Conservation (phyloP, 64 coral and sea anemone species). For the Pachyseris speciosa region DNA sequence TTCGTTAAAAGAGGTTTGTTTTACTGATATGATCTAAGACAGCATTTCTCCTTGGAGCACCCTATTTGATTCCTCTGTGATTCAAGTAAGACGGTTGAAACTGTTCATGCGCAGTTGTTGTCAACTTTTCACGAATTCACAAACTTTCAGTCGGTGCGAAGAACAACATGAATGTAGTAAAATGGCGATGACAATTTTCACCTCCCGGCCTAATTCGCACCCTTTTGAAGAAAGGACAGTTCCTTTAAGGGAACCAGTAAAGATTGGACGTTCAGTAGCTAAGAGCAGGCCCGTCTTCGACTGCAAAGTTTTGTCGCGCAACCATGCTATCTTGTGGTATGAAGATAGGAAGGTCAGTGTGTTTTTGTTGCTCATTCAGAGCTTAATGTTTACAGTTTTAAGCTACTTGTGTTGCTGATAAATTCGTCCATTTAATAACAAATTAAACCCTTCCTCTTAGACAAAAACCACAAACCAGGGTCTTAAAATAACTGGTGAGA, state of each 20-base stretch:
- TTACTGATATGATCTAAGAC: too few relatives aligned
- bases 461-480: too few relatives aligned
- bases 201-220: conserved; percentile 95
- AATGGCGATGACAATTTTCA: conserved; percentile 99
- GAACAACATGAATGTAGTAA: conserved; percentile 85
- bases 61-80: not conserved
- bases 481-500: too few relatives aligned
- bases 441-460: not conserved
- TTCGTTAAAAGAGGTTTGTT: too few relatives aligned
- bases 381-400: conserved; percentile 11
- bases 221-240: conserved; percentile 95
- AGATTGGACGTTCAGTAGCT: conserved; percentile 97
- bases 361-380: not conserved
- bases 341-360: conserved; percentile 92
- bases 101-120: conserved; percentile 29
- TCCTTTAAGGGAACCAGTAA: conserved; percentile 77
- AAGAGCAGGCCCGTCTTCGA: conserved; percentile 95
- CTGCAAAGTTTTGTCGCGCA: conserved; percentile 98
- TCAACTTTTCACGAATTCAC: conserved; percentile 27
- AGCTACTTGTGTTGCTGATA: not conserved
- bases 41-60: too few relatives aligned
- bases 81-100: not conserved
- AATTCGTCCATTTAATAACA: not conserved
- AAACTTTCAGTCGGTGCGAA: conserved; percentile 42
- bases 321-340: conserved; percentile 99